A percentile compares a stretch with the other conserved stretches of the same genome.
phyloP scores from a whole-genome alignment of 1,140 invertebrate genomes.

The Macrotrachela quadricornifera region DNA sequence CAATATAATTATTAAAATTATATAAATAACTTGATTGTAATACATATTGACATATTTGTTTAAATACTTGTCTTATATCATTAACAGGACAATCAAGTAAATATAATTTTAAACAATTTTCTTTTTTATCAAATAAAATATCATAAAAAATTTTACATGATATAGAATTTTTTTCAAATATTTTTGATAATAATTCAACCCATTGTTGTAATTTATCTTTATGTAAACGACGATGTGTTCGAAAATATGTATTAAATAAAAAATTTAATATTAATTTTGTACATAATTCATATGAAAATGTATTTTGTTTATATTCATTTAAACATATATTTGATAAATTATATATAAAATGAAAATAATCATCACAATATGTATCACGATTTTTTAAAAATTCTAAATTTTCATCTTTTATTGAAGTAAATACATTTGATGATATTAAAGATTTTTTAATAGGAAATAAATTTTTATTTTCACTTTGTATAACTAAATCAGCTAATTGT shows the following conservation, averaged over 20 bases:
- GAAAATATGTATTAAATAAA: slow-evolving; percentile 34
- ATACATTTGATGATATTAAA: background rate
- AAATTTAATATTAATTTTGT: slow-evolving; percentile 22
- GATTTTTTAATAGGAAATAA: background rate
- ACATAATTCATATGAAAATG: background rate
- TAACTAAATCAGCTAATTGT: background rate
- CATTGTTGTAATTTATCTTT: slow-evolving; percentile 11
- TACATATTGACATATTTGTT: background rate
- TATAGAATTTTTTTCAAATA: slow-evolving; percentile 17
- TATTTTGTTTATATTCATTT: too few species aligned
- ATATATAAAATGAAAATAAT: slow-evolving; percentile 20
- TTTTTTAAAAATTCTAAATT: slow-evolving; percentile 28
- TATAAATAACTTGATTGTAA: background rate
- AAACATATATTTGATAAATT: too few species aligned
- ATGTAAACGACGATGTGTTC: slow-evolving; percentile 28
- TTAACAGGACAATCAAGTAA: slow-evolving; percentile 2
- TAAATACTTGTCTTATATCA: background rate
- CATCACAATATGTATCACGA: slow-evolving; percentile 21
- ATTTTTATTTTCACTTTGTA: too few species aligned
- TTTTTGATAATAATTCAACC: background rate
- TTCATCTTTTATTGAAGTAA: slow-evolving; percentile 15
- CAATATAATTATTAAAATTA: too few species aligned
- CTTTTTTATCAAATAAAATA: too few species aligned
- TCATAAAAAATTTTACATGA: background rate
- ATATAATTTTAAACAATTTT: background rate